Evolutionary conservation across 2,888 invertebrate genomes (phyloP).

Genomic region (Scotopteryx bipunctaria): DNA sequence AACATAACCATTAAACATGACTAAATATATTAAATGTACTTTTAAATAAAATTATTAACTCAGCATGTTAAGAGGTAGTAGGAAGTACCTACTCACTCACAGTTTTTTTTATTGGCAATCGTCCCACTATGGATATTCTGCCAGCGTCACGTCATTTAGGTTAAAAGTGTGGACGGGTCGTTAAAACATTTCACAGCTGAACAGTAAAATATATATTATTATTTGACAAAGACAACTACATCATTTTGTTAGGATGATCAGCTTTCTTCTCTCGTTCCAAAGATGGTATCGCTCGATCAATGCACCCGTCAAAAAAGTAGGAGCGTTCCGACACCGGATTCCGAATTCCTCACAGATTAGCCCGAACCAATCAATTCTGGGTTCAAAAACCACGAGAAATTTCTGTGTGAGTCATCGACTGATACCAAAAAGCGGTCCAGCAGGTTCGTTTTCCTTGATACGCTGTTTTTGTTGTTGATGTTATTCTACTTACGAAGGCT

Average conservation of each 20-base stretch:
- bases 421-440: slow-evolving; percentile 45
- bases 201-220: too few relatives aligned
- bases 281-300: slow-evolving; percentile 10
- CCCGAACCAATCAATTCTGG: slow-evolving; percentile 31
- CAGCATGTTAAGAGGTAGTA: too few relatives aligned
- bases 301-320: slow-evolving; percentile 20
- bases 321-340: slow-evolving; percentile 20
- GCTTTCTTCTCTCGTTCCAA: background rate
- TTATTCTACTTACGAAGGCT: background rate
- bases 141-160: too few relatives aligned
- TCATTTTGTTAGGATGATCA: background rate
- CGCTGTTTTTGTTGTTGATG: slow-evolving; percentile 23
- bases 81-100: too few relatives aligned
- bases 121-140: too few relatives aligned
- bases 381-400: slow-evolving; percentile 36
- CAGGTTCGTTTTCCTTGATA: slow-evolving; percentile 36
- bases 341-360: slow-evolving; percentile 30
- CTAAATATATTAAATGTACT: too few relatives aligned
- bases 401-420: slow-evolving; percentile 47
- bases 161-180: too few relatives aligned
- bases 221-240: too few relatives aligned
- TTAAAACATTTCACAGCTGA: too few relatives aligned
- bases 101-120: too few relatives aligned
- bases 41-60: too few relatives aligned
- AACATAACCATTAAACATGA: too few relatives aligned